These are phyloP conservation scores for Chloromyia formosa DNA, from an alignment of 2,888 invertebrate genomes.

Conservation along the genomic window DNA sequence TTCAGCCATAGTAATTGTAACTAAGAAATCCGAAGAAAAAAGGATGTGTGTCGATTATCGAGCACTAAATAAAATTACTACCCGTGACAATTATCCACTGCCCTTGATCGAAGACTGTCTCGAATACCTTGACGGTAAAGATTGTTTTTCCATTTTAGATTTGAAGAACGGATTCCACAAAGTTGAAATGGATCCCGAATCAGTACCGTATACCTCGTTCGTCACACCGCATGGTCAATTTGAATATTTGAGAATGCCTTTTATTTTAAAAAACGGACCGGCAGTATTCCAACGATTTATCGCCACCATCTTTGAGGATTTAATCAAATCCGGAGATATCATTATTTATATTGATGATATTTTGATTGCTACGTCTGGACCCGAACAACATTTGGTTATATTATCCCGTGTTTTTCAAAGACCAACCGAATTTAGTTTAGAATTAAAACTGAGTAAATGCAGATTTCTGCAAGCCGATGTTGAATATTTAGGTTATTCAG, in stretches of 20 bases:
- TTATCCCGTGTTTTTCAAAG: conserved; percentile 37
- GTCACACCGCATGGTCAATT: too few relatives aligned
- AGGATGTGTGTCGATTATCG: too few relatives aligned
- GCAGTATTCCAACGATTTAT: conserved; percentile 41
- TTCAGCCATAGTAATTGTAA: conserved; percentile 43
- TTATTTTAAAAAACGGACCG: too few relatives aligned
- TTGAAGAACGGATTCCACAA: conserved; percentile 28
- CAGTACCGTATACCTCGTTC: conserved; percentile 45
- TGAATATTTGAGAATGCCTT: too few relatives aligned
- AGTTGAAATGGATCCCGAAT: conserved; percentile 46
- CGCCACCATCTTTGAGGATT: conserved; percentile 26
- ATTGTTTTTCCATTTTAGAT: conserved; percentile 49
- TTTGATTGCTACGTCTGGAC: conserved; percentile 41
- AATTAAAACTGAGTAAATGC: too few relatives aligned
- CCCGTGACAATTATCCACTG: too few relatives aligned
- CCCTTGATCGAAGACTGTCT: neutral
- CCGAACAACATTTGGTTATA: conserved; percentile 45
- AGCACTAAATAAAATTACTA: too few relatives aligned
- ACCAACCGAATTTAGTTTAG: too few relatives aligned
- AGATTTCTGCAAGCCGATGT: too few relatives aligned
- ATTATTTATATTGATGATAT: conserved; percentile 49
- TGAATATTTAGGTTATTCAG: too few relatives aligned
- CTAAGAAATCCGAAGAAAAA: too few relatives aligned
- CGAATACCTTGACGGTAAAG: conserved; percentile 45
- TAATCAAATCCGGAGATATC: conserved; percentile 38